A percentile compares a stretch with the other conserved stretches of the same genome.
These are phyloP conservation scores for Calidris pugnax DNA, from an alignment of 2,113 vertebrate genomes.

Conservation along the genomic window DNA sequence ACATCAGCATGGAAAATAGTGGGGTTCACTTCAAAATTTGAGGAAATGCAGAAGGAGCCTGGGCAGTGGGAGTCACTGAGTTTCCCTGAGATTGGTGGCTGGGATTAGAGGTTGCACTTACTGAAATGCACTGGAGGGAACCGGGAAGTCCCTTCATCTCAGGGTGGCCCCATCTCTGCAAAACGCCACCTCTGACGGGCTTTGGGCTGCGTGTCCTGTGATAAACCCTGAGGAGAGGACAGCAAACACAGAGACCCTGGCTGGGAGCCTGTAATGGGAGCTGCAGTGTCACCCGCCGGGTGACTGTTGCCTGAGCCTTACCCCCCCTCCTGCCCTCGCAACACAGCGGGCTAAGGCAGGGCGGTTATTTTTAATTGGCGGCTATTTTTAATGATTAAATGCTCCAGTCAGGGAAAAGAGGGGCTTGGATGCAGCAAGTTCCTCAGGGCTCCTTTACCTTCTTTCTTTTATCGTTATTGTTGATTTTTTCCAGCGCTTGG, in stretches of 20 bases:
- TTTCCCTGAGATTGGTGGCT: not conserved
- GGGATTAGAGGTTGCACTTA: not conserved
- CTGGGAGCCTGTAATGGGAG: constrained; percentile 68
- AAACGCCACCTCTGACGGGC: not conserved
- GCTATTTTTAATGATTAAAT: constrained; percentile 74
- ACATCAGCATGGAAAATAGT: not conserved
- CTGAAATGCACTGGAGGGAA: not conserved
- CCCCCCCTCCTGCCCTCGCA: not conserved
- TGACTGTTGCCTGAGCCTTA: constrained; percentile 39
- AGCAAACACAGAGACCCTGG: constrained; percentile 13
- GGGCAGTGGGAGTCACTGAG: not conserved
- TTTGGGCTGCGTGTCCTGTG: not conserved
- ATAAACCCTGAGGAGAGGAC: not conserved
- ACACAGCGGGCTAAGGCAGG: not conserved
- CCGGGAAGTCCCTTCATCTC: not conserved
- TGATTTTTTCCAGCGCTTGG: constrained; percentile 85
- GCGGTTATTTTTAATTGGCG: constrained; percentile 84
- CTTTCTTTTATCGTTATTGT: constrained; percentile 4
- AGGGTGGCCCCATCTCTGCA: not conserved
- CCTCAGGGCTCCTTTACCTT: constrained; percentile 7
- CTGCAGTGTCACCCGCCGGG: not conserved
- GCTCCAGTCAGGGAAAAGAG: not conserved
- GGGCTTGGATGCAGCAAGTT: not conserved
- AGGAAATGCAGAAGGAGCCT: not conserved
- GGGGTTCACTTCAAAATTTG: not conserved